Evolutionary conservation across 2,888 invertebrate species (phyloP).

Genomic region (Hirtodrosophila confusa): DNA sequence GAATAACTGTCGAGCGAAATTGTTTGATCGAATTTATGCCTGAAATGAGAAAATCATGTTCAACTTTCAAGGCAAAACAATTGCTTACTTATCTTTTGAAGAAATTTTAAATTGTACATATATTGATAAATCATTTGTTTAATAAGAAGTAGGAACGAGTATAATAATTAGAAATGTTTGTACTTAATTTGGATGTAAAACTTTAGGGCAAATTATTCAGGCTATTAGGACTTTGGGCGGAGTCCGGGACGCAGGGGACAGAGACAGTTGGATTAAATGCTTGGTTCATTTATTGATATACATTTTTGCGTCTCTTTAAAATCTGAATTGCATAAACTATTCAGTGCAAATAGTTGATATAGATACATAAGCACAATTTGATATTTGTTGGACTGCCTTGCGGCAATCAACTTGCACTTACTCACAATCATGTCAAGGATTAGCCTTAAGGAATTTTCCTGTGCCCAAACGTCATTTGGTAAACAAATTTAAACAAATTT

Average conservation of each 20-base stretch:
- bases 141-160: no score
- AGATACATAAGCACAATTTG: background rate
- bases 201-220: no score
- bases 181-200: no score
- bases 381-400: background rate
- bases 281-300: background rate
- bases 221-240: no score
- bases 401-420: conserved; percentile 18
- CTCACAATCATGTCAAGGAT: conserved; percentile 10
- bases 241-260: no score
- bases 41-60: conserved; percentile 18
- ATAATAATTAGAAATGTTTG: no score
- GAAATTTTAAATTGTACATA: no score
- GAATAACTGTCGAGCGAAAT: conserved; percentile 29
- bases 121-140: no score
- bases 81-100: no score
- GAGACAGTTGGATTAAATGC: no score
- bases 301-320: no score
- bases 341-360: conserved; percentile 9
- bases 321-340: conserved; percentile 12
- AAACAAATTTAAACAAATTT: conserved; percentile 51
- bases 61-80: background rate
- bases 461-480: conserved; percentile 33
- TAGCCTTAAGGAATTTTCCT: conserved; percentile 11
- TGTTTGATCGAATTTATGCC: conserved; percentile 23